Evolutionary conservation across 1,140 invertebrate genomes (phyloP).

Genomic region (Hestina assimilis): DNA sequence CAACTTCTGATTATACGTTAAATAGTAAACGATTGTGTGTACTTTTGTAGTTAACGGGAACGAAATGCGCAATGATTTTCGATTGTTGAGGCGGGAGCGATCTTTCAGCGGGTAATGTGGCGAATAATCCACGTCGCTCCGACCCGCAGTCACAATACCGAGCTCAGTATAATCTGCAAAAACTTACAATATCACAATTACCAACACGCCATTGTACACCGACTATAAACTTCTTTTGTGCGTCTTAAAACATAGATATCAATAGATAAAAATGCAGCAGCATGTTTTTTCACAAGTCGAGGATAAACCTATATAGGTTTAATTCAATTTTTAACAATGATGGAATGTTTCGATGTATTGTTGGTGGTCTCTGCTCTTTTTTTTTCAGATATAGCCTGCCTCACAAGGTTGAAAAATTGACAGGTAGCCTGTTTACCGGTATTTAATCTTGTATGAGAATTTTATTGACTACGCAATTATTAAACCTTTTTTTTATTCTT

Average conservation of each 20-base stretch:
- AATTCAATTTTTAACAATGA: slow-evolving; percentile 70
- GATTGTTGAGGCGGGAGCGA: slow-evolving; percentile 46
- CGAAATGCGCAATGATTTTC: slow-evolving; percentile 67
- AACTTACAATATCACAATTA: slow-evolving; percentile 58
- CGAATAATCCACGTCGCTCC: slow-evolving; percentile 70
- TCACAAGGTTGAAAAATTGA: slow-evolving; percentile 5
- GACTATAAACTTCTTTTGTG: slow-evolving; percentile 26
- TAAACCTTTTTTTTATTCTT: not conserved
- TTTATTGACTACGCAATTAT: not conserved
- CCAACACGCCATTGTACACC: slow-evolving; percentile 36
- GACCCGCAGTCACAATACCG: slow-evolving; percentile 47
- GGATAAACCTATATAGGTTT: slow-evolving; percentile 31
- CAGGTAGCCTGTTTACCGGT: slow-evolving; percentile 8
- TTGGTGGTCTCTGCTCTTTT: slow-evolving; percentile 38
- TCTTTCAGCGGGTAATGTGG: slow-evolving; percentile 61
- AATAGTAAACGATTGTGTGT: not conserved
- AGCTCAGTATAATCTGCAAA: slow-evolving; percentile 68
- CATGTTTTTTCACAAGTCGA: slow-evolving; percentile 4
- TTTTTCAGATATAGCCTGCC: slow-evolving; percentile 42
- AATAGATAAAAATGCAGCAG: slow-evolving; percentile 23
- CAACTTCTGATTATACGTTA: too few relatives aligned
- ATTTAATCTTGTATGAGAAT: not conserved
- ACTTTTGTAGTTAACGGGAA: slow-evolving; percentile 15
- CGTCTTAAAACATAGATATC: slow-evolving; percentile 30
- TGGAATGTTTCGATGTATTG: slow-evolving; percentile 51